Percentiles rank a stretch among this genome's conserved stretches.
These are phyloP conservation scores for Triops cancriformis DNA, from an alignment of 1,140 invertebrate genomes.

Conservation along the genomic window DNA sequence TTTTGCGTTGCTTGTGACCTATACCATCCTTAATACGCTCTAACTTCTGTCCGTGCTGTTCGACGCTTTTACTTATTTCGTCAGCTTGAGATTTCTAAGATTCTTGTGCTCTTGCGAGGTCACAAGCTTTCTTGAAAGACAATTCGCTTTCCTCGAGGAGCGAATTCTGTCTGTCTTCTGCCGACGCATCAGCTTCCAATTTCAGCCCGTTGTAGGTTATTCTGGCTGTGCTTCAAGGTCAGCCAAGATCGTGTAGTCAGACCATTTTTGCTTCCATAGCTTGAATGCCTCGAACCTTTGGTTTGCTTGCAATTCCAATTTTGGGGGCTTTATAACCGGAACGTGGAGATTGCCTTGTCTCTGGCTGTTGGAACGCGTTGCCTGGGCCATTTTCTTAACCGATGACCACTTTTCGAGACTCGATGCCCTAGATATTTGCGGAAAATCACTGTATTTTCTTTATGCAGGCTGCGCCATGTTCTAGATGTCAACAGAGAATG, in stretches of 20 bases:
- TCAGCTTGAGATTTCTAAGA: neutral
- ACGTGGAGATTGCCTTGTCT: no score
- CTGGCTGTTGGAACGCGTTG: neutral
- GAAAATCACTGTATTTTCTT: neutral
- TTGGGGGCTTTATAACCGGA: neutral
- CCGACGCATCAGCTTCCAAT: no score
- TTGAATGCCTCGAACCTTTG: no score
- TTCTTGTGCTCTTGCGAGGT: neutral
- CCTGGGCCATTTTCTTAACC: neutral
- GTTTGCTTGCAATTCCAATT: no score
- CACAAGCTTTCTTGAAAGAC: no score
- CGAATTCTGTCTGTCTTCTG: no score
- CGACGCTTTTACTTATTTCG: neutral
- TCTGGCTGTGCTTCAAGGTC: no score
- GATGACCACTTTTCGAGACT: neutral
- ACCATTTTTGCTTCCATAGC: no score
- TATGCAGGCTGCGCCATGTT: neutral
- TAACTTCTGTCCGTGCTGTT: neutral
- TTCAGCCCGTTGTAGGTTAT: no score
- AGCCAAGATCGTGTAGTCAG: no score
- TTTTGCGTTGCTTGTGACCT: neutral
- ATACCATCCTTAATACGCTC: neutral
- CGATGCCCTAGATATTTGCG: neutral
- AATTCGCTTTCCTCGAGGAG: no score
- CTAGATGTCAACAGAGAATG: no score